Base-by-base conservation (phyloP, 2,797 vertebrate genomes). In the Trachops cirrhosus region DNA sequence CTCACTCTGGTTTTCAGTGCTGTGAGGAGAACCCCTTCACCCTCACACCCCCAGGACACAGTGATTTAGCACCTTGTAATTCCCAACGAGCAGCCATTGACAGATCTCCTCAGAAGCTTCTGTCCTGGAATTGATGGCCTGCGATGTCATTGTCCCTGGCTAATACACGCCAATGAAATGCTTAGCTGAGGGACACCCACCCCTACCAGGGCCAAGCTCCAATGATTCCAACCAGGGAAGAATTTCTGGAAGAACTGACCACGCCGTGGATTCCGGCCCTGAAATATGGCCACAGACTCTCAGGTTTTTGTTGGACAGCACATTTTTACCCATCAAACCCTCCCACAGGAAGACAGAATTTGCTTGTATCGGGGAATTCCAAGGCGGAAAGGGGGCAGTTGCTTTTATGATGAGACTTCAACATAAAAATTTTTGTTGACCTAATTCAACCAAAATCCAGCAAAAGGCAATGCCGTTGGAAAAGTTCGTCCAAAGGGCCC, bases 221-320 rank as follows among this genome's bases (percentile, higher is more conserved):
- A 21, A 3, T 41, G 9, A 0, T 18, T 32, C n/a, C 24, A 24
- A 18, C 24, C 9, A 10, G 29, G 32, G 37, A 21, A 19, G 59
- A 29, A 24, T 37, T 54, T 46, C 77, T 19, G 7, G 34, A 9
- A 19, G 16, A 22, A 54, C 5, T 0, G 18, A 9, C 1, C 32
- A 16, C 18, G 14, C n/a, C 9, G 1, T 9, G 6, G n/a, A 8
- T 14, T 29, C 41, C 2, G 21, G 34, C n/a, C 22, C 64, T 9
- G 24, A 50, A 59, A 39, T 2, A 3, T 1, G 0, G 0, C 0
- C 1, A 0, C 26, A 1, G 0, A 1, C 7, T 1, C 6, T 26
- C 74, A 29, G 39, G 5, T 18, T 34, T 39, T 1, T 15, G 41
- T 6, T 2, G 22, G 29, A 7, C 2, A 48, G 3, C 5, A 1